Conservation (phyloP, 2,113 vertebrate genomes). For the Trinectes maculatus region DNA sequence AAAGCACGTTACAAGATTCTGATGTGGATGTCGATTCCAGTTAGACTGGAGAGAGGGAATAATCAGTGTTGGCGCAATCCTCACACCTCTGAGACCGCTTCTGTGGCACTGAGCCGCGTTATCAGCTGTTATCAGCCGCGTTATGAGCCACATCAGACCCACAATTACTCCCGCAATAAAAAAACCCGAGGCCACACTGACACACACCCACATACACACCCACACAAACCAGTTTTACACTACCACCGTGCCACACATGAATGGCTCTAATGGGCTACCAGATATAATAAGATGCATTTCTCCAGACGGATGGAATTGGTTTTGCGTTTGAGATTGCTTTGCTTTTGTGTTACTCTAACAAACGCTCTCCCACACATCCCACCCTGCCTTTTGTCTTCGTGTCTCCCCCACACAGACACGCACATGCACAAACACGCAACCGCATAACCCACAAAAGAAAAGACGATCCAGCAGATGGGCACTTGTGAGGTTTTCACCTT, state of each 20-base stretch:
- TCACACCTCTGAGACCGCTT: conserved; percentile 21
- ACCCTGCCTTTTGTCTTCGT: conserved; percentile 47
- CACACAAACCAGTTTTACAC: not conserved
- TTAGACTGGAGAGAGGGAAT: conserved; percentile 15
- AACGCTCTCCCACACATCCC: conserved; percentile 45
- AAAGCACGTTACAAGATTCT: not conserved
- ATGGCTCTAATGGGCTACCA: conserved; percentile 50
- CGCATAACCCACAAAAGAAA: conserved; percentile 49
- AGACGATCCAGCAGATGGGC: conserved; percentile 60
- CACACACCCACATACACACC: conserved; percentile 1
- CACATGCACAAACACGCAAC: conserved; percentile 53
- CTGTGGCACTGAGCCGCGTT: not conserved
- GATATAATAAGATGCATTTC: conserved; percentile 61
- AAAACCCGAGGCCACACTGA: conserved; percentile 6
- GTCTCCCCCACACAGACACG: conserved; percentile 14
- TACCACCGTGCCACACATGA: conserved; percentile 36
- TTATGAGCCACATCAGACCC: conserved; percentile 30
- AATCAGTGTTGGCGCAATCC: conserved; percentile 12
- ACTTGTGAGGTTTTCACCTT: conserved; percentile 35
- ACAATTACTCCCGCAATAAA: conserved; percentile 17
- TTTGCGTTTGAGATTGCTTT: conserved; percentile 63
- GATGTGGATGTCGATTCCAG: not conserved
- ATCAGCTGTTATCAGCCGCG: conserved; percentile 7
- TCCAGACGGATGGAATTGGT: conserved; percentile 66
- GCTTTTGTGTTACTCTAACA: conserved; percentile 44